Base-by-base conservation (phyloP, 1,140 invertebrate species). In the Drosophila kanapiae region DNA sequence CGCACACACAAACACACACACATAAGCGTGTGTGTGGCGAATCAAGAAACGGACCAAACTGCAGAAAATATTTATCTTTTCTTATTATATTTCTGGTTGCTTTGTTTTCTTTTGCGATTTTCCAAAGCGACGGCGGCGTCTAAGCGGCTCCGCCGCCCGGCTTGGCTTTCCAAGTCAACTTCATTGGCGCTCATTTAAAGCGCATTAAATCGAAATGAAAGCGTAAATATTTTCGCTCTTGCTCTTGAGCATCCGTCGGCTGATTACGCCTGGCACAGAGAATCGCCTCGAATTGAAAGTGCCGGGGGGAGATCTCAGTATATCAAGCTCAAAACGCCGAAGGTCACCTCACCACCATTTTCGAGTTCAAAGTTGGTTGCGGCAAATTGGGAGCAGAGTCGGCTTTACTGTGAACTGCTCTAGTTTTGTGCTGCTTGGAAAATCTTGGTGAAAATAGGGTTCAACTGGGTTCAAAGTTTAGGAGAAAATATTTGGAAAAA, bases 121-220 rank as follows among this genome's bases (percentile, higher is more conserved):
- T 81, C 74, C 60, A 61, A 70, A 35, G 53, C 58, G 45, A 7
- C 47, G 58, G 16, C 33, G 27, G 33, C 59, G 38, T 11, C 48
- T 13, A n/a, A n/a, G n/a, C 37, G 38, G 18, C 54, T 31, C 18
- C 11, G 31, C 4, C 33, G 16, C 11, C 51, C 42, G 16, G 4
- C 43, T 40, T 47, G 57, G 72, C 78, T 85, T 77, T 80, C 67
- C 81, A 62, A 61, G 29, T 64, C 49, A 37, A 42, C 64, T 63
- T 68, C 69, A 60, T 71, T 72, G 69, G 56, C 49, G 45, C 67
- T 65, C 77, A 77, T 80, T 85, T 81, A 78, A 81, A 80, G 77
- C 85, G 80, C 85, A 82, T 90, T 90, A 90, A 90, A 91, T 85
- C 82, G 79, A 85, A 85, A 90, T 85, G 85, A 90, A 90, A 90